A percentile compares a stretch with the other conserved stretches of the same genome.
Evolutionary conservation across 2,888 invertebrate genomes (phyloP).

Genomic region (Eupithecia inturbata): DNA sequence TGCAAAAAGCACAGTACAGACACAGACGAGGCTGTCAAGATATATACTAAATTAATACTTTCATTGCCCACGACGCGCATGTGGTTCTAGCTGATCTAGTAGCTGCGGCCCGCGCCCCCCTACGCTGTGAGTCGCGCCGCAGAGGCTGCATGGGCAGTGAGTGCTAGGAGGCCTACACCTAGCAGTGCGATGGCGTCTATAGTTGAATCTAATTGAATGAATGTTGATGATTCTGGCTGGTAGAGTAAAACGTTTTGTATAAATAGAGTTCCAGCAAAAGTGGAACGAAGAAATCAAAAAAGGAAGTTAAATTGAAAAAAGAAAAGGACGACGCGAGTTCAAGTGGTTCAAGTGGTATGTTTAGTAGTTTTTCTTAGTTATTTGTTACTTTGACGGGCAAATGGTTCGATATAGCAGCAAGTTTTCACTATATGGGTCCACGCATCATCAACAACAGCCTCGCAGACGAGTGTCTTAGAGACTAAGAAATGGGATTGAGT

Average conservation of each 20-base stretch:
- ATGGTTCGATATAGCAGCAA: not conserved
- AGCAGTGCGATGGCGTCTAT: not conserved
- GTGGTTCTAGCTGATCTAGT: too few species aligned
- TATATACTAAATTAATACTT: not conserved
- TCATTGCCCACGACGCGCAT: too few species aligned
- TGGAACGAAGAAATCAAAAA: constrained; percentile 27
- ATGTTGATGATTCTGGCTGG: not conserved
- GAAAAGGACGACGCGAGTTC: constrained; percentile 46
- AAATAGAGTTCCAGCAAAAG: constrained; percentile 37
- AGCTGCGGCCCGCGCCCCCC: too few species aligned
- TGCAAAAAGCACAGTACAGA: too few species aligned
- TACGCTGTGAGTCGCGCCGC: too few species aligned
- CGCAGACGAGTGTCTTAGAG: not conserved
- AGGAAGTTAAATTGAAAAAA: constrained; percentile 40
- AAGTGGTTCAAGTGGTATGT: constrained; percentile 55
- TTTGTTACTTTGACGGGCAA: not conserved
- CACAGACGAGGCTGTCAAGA: too few species aligned
- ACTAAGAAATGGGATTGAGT: not conserved
- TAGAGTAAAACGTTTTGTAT: not conserved
- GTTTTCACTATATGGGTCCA: not conserved
- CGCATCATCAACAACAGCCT: not conserved
- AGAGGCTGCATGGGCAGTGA: too few species aligned
- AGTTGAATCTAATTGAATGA: not conserved
- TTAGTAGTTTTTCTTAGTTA: not conserved
- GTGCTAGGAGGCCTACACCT: not conserved